These are phyloP conservation scores for Glossophaga mutica DNA, from an alignment of 2,797 vertebrate genomes.

Conservation along the genomic window DNA sequence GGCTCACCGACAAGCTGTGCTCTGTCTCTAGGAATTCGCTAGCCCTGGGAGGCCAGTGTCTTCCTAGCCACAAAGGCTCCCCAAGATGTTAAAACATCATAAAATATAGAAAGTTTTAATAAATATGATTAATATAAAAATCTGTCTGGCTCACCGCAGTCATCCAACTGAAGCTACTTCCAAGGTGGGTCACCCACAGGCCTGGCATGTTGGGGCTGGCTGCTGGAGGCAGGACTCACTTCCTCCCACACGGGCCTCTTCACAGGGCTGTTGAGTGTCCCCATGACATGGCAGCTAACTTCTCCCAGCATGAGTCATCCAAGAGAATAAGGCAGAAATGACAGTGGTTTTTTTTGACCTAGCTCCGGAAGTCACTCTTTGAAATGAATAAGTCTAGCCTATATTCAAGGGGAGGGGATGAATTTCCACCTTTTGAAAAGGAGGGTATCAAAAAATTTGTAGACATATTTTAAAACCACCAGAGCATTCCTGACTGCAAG, in stretches of 20 bases:
- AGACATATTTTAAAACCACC: slow-evolving; percentile 11
- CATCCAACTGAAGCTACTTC: background rate
- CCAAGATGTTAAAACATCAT: background rate
- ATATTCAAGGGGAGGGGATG: background rate
- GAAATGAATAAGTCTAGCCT: slow-evolving; percentile 23
- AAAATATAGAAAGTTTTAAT: background rate
- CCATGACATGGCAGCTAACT: background rate
- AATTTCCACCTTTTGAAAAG: slow-evolving; percentile 3
- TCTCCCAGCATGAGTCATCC: background rate
- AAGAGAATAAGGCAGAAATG: background rate
- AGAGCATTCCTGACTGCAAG: slow-evolving; percentile 9
- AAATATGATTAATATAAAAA: background rate
- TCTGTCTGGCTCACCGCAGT: background rate
- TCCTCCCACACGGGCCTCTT: background rate
- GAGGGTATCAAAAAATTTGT: background rate
- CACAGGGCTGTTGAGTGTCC: background rate
- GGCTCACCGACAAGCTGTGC: background rate
- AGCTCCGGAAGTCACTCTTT: background rate
- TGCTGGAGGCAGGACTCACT: background rate
- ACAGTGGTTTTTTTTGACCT: slow-evolving; percentile 7
- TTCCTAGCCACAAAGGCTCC: background rate
- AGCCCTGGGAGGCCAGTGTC: background rate
- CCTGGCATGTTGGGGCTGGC: background rate
- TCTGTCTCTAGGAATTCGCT: background rate
- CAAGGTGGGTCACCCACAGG: background rate